Base-by-base conservation (phyloP, 2,113 vertebrate genomes). In the Nothoprocta pentlandii region DNA sequence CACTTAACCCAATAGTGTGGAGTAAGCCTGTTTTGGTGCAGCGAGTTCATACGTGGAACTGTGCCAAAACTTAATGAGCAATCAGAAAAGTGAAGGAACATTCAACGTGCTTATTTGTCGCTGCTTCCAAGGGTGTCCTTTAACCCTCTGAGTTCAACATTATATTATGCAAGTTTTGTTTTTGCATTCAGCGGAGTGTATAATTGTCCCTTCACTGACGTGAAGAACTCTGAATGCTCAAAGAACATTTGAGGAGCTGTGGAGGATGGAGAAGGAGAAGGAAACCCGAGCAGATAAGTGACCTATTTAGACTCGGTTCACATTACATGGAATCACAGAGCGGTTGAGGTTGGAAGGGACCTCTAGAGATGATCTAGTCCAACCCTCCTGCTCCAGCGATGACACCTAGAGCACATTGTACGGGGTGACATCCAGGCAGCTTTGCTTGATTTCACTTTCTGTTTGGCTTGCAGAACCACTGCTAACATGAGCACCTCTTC, bases 51-150 rank as follows among this genome's bases (percentile, higher is more conserved):
- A 32, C 26, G 17, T 51, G 66, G 91, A 89, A 62, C 36, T 9
- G 13, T 51, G 95, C 87, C 95, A 89, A 96, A 85, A 76, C 70
- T 95, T 95, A 91, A 91, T 91, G 96, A 95, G 74, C 78, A 93
- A 80, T 94, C 94, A 82, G 94, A 97, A 95, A 95, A 51, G 59
- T 87, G 86, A 94, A 94, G 78, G 88, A 93, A 94, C 26, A 11
- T 69, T 82, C 85, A 92, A 56, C 64, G n/a, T 41, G 76, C 88
- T 80, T 89, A 68, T 96, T 95, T 97, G 73, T 93, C 59, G 1
- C 69, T 74, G 58, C 89, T 89, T 88, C 91, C 82, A 61, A 85
- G 77, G 81, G 41, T 0, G 7, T 95, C 69, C 91, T 88, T 61
- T 84, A 95, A 96, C 91, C 75, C 95, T 93, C 82, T 67, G 82